A percentile compares a stretch with the other conserved stretches of the same genome.
phyloP scores from a whole-genome alignment of 1,140 invertebrate species.

The Brachionus plicatilis region DNA sequence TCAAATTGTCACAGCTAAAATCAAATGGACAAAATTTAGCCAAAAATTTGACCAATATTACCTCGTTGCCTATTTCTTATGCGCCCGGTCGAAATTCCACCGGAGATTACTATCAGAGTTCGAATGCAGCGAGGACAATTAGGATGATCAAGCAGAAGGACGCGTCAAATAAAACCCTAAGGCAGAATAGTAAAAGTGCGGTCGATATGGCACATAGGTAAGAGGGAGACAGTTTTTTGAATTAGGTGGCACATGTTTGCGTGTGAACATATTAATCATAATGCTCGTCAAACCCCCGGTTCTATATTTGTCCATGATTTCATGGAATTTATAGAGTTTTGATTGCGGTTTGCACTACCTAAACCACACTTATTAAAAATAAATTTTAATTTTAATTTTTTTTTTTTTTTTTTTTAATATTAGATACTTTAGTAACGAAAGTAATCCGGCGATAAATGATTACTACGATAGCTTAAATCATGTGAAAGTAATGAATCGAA shows the following conservation, averaged over 20 bases:
- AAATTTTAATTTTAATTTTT: not conserved
- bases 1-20: constrained; percentile 24
- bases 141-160: constrained; percentile 38
- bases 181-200: not conserved
- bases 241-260: not conserved
- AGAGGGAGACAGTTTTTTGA: not conserved
- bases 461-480: constrained; percentile 29
- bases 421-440: constrained; percentile 27
- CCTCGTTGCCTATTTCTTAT: constrained; percentile 2
- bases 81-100: not conserved
- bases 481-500: not conserved
- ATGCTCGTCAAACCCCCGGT: not conserved
- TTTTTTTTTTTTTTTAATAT: not conserved
- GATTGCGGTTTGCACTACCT: not conserved
- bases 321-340: not conserved
- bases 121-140: not conserved
- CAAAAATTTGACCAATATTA: not conserved
- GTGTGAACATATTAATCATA: not conserved
- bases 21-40: not conserved
- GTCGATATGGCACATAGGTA: constrained; percentile 8
- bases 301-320: not conserved
- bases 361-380: not conserved
- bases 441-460: not conserved
- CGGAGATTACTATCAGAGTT: not conserved
- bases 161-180: not conserved